Percentiles rank a stretch among this genome's conserved stretches.
Evolutionary conservation across 2,888 invertebrate genomes (phyloP).

Genomic region (Microplitis manilae): DNA sequence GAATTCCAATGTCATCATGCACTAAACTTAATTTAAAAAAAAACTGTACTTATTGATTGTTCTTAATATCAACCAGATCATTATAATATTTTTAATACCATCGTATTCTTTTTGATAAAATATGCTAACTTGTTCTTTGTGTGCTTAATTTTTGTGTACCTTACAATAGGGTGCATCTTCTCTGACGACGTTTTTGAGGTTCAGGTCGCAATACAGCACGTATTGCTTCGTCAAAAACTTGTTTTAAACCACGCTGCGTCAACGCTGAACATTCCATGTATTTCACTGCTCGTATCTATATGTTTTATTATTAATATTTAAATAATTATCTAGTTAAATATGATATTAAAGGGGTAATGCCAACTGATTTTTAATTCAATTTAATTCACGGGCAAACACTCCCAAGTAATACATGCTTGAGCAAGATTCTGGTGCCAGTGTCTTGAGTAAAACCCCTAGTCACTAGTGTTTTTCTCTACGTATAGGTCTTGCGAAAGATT

Average conservation of each 20-base stretch:
- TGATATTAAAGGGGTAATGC: too few relatives aligned
- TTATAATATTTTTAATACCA: slow-evolving; percentile 18
- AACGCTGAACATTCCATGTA: slow-evolving; percentile 99
- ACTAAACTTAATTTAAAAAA: slow-evolving; percentile 39
- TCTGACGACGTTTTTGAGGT: slow-evolving; percentile 94
- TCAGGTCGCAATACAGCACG: slow-evolving; percentile 97
- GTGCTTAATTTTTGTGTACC: slow-evolving; percentile 43
- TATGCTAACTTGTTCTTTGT: slow-evolving; percentile 30
- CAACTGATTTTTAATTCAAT: too few relatives aligned
- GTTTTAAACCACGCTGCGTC: slow-evolving; percentile 96
- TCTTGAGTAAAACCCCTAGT: too few relatives aligned
- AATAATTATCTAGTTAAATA: too few relatives aligned
- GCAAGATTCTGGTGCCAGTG: too few relatives aligned
- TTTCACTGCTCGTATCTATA: slow-evolving; percentile 92
- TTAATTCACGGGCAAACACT: too few relatives aligned
- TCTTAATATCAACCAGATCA: slow-evolving; percentile 42
- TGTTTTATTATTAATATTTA: neutral
- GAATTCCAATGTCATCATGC: slow-evolving; percentile 26
- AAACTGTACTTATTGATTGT: slow-evolving; percentile 33
- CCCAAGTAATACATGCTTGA: too few relatives aligned
- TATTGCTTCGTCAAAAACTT: slow-evolving; percentile 99
- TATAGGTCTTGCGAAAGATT: too few relatives aligned
- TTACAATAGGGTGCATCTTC: slow-evolving; percentile 89
- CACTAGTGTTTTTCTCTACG: too few relatives aligned
- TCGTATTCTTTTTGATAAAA: slow-evolving; percentile 34